Evolutionary conservation across 2,113 vertebrate genomes (phyloP).

Genomic region (Helogale parvula): DNA sequence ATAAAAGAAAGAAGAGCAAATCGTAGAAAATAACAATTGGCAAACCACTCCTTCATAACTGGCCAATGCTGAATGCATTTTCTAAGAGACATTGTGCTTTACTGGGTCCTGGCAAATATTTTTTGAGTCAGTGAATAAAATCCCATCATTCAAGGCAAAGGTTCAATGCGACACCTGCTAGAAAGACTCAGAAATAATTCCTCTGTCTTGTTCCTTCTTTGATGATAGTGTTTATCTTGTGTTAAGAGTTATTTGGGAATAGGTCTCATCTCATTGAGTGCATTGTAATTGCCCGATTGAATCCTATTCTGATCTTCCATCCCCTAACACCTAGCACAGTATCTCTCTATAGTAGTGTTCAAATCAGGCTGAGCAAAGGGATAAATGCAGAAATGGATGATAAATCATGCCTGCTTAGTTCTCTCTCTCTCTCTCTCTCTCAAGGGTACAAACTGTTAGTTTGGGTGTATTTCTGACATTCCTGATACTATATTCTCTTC

Average conservation of each 20-base stretch:
- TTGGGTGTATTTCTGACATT: constrained; percentile 1
- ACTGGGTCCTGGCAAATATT: neutral
- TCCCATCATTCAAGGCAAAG: neutral
- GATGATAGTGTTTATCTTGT: neutral
- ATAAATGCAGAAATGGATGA: neutral
- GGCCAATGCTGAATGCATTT: neutral
- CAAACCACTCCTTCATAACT: neutral
- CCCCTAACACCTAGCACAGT: neutral
- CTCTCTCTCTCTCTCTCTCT: neutral
- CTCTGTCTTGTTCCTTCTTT: neutral
- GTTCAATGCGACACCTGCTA: neutral
- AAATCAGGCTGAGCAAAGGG: neutral
- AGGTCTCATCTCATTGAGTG: neutral
- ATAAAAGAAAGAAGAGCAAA: constrained; percentile 20
- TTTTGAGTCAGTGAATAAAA: neutral
- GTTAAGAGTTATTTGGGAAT: neutral
- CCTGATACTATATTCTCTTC: neutral
- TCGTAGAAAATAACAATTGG: neutral
- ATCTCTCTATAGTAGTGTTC: neutral
- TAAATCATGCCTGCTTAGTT: neutral
- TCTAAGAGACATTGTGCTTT: neutral
- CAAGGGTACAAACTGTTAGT: neutral
- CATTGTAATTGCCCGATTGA: neutral
- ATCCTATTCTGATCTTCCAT: neutral
- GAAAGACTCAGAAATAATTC: constrained; percentile 31